A percentile compares a stretch with the other conserved stretches of the same genome.
These are phyloP conservation scores for Henicopernis longicauda DNA, from an alignment of 2,113 vertebrate genomes.

Conservation along the genomic window DNA sequence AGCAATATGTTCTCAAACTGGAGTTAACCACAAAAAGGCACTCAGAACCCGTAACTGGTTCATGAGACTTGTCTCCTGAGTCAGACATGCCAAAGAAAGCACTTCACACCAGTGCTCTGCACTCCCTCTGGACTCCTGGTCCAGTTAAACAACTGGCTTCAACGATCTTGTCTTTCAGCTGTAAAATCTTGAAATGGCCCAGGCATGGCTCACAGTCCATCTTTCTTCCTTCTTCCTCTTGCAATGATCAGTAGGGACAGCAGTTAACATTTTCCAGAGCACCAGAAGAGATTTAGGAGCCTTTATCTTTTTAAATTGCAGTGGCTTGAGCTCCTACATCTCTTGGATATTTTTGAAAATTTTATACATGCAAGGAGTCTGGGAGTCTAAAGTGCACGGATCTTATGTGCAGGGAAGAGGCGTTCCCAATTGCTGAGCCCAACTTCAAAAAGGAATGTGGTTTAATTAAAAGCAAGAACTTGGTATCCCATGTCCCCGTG, in stretches of 20 bases:
- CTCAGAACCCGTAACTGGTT: not conserved
- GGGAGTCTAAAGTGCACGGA: not conserved
- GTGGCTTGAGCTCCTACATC: not conserved
- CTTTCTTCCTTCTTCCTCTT: not conserved
- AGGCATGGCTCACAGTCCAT: not conserved
- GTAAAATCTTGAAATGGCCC: not conserved
- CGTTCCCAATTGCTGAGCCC: not conserved
- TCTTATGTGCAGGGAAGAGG: not conserved
- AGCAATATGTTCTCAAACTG: not conserved
- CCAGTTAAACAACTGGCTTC: not conserved
- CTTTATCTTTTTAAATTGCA: not conserved
- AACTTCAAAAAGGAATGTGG: not conserved
- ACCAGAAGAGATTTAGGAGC: not conserved
- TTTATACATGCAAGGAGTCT: rapidly evolving
- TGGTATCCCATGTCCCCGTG: not conserved
- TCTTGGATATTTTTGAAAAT: not conserved
- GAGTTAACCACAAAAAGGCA: constrained; percentile 13
- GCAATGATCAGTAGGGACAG: not conserved
- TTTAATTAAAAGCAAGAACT: not conserved
- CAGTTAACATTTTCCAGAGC: not conserved
- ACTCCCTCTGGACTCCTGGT: not conserved
- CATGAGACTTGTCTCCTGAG: not conserved
- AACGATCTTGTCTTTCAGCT: not conserved
- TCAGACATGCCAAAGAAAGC: not conserved
- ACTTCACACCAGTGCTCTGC: not conserved